Conservation (phyloP, 2,113 vertebrate species). For the Cryptomyrus ogoouensis region DNA sequence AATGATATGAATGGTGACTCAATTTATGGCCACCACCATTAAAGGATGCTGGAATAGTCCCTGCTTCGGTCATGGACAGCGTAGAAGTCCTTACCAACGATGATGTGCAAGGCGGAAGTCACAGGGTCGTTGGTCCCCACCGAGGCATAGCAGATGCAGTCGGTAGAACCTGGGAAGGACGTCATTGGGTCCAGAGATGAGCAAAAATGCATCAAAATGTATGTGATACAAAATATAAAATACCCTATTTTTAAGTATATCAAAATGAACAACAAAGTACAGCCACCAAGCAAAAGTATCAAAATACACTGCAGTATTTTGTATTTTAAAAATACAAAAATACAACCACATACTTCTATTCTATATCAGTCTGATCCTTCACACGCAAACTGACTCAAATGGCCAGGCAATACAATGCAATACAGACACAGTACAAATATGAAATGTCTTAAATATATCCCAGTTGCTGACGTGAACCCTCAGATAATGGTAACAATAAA, state of each 20-base stretch:
- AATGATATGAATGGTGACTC: background rate
- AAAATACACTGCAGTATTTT: background rate
- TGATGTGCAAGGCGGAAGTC: constrained; percentile 88
- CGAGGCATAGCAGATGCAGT: constrained; percentile 88
- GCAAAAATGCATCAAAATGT: background rate
- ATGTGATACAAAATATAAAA: background rate
- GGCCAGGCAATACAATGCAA: background rate
- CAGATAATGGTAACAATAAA: background rate
- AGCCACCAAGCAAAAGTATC: background rate
- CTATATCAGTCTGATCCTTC: background rate
- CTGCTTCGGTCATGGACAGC: background rate
- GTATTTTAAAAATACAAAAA: no score
- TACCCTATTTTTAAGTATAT: background rate
- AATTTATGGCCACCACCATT: background rate
- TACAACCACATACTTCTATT: background rate
- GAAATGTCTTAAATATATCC: background rate
- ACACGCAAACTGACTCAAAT: background rate
- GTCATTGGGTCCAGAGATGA: background rate
- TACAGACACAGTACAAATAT: background rate
- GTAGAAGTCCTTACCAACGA: constrained; percentile 70
- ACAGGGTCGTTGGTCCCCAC: constrained; percentile 81
- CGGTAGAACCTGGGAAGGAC: constrained; percentile 78
- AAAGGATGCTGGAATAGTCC: background rate
- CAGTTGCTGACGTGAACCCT: background rate
- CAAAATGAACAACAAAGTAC: background rate